phyloP scores from a whole-genome alignment of 2,888 invertebrate genomes.

The Ceriagrion tenellum region DNA sequence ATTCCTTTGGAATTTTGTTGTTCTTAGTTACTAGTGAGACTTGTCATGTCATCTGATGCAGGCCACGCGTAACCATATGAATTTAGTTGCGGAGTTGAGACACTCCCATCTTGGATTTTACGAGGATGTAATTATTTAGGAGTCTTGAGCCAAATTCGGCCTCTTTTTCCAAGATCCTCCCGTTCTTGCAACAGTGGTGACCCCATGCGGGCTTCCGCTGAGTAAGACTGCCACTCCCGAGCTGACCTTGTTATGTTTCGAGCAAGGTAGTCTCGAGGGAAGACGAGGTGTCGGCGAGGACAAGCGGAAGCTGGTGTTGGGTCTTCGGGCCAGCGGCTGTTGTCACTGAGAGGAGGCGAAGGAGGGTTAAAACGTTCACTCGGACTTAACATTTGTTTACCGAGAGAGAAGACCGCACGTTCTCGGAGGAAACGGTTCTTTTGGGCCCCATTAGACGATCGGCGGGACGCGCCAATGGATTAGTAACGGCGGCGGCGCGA shows the following conservation, averaged over 20 bases:
- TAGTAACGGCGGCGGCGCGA: too few relatives aligned
- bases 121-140: background rate
- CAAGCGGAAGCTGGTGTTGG: background rate
- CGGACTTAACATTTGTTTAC: background rate
- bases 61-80: too few relatives aligned
- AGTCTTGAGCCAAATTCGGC: conserved; percentile 2
- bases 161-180: conserved; percentile 19
- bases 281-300: background rate
- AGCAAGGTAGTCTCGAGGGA: background rate
- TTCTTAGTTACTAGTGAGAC: too few relatives aligned
- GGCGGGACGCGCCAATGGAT: too few relatives aligned
- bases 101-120: too few relatives aligned
- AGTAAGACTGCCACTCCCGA: conserved; percentile 36
- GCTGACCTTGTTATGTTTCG: conserved; percentile 53
- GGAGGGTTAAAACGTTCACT: background rate
- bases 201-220: conserved; percentile 57
- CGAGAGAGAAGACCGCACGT: background rate
- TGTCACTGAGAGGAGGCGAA: background rate
- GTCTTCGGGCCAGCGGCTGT: background rate
- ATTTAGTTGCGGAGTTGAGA: too few relatives aligned
- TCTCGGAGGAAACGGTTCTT: too few relatives aligned
- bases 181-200: conserved; percentile 51
- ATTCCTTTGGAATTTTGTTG: too few relatives aligned
- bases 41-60: too few relatives aligned
- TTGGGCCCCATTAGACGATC: too few relatives aligned